Evolutionary conservation across 2,113 vertebrate genomes (phyloP), one percentile per base, ranked within the genome.

Genomic region (Emydura subglobosa): DNA sequence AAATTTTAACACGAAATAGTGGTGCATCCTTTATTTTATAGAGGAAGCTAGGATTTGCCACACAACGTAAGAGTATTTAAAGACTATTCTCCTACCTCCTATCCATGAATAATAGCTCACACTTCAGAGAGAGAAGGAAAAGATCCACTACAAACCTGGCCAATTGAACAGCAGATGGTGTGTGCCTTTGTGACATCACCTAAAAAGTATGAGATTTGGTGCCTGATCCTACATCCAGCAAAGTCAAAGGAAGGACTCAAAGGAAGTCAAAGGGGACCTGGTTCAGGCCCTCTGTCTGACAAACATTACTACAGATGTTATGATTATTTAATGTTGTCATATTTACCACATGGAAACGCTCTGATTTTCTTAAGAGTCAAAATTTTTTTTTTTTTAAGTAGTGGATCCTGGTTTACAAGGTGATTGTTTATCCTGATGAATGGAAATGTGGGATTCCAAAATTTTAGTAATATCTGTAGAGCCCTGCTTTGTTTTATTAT

Each of bases 141-240:
- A 29, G 34, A 55, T 21, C 76, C 3, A 4, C 4, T 25, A 57
- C 39, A 10, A 34, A 59, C 39, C 25, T 78, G 17, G 54, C n/a
- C 39, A 44, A 17, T 4, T 47, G 12, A 78, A 78, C 25, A 78
- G 42, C 25, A 78, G 74, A 27, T 8, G 11, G 12, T 14, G 12
- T 47, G 22, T 76, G 53, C n/a, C 13, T 29, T 55, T 29, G 39
- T 47, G 34, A 72, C n/a, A 39, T 72, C n/a, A 72, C 19, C 14
- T 47, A 1, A 31, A 39, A 47, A 47, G 39, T 19, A 51, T 21
- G 10, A 21, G 21, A 22, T 5, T n/a, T 53, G 49, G 7, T 31
- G 81, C 27, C 25, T 57, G 39, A 78, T 55, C 49, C 39, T 2
- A 1, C 5, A 57, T 0, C 0, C 21, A 1, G 78, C 22, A 17